Conservation (phyloP, 2,113 vertebrate species). For the Scolopax mira region DNA sequence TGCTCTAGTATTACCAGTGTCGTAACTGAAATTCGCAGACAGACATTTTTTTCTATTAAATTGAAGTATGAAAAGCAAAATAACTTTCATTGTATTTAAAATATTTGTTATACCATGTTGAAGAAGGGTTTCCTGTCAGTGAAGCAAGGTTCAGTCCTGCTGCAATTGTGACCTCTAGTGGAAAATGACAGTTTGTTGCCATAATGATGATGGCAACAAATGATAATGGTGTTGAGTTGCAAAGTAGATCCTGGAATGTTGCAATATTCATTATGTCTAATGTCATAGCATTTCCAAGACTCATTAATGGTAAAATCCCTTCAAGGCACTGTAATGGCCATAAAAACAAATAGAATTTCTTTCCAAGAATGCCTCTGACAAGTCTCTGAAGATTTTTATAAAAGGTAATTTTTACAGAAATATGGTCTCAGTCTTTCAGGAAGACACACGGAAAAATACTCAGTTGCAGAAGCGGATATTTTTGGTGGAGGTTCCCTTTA, state of each 20-base stretch:
- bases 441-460: neutral
- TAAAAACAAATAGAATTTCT: neutral
- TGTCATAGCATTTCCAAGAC: neutral
- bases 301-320: neutral
- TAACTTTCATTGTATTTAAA: neutral
- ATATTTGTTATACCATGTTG: neutral
- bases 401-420: neutral
- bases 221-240: neutral
- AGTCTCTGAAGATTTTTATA: neutral
- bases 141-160: neutral
- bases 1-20: neutral
- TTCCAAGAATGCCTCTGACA: neutral
- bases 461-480: neutral
- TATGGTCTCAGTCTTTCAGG: neutral
- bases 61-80: neutral
- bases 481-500: neutral
- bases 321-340: neutral
- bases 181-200: neutral
- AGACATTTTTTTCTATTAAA: neutral
- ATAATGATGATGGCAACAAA: neutral
- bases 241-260: neutral
- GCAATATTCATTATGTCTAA: neutral
- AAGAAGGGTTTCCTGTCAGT: neutral
- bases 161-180: constrained; percentile 75
- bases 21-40: neutral